A percentile compares a stretch with the other conserved stretches of the same genome.
Conservation (phyloP, 1,140 invertebrate genomes). For the Zaprionus kolodkinae region DNA sequence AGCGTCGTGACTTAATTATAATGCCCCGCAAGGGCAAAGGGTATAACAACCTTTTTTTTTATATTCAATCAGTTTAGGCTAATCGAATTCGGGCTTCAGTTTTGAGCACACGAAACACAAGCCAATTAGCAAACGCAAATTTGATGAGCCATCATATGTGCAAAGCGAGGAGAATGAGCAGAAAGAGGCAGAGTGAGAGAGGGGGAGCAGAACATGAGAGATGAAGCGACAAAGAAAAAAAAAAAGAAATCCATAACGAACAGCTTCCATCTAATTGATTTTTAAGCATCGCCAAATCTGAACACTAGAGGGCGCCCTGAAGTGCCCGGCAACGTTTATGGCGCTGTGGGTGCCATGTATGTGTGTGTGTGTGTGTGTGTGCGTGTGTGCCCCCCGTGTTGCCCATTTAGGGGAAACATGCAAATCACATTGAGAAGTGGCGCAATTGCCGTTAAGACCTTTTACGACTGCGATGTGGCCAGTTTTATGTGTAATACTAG, state of each 20-base stretch:
- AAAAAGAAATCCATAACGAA: constrained; percentile 43
- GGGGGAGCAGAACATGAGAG: constrained; percentile 11
- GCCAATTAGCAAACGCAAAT: constrained; percentile 55
- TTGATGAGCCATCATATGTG: constrained; percentile 53
- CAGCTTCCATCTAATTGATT: constrained; percentile 59
- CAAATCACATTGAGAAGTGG: constrained; percentile 62
- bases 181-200: constrained; percentile 9
- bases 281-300: constrained; percentile 54
- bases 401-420: constrained; percentile 55
- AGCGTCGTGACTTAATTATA: constrained; percentile 15
- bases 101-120: constrained; percentile 34
- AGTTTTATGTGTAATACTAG: constrained; percentile 8
- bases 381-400: constrained; percentile 4
- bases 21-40: background rate
- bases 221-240: constrained; percentile 24
- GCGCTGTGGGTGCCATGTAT: constrained; percentile 6
- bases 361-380: constrained; percentile 2
- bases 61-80: constrained; percentile 48
- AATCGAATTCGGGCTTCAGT: constrained; percentile 48
- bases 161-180: background rate
- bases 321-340: constrained; percentile 29
- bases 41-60: constrained; percentile 11
- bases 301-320: constrained; percentile 37
- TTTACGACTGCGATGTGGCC: constrained; percentile 40
- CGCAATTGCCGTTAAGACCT: constrained; percentile 63